Conservation (phyloP, 1,140 invertebrate species). For the Aphidius gifuensis region DNA sequence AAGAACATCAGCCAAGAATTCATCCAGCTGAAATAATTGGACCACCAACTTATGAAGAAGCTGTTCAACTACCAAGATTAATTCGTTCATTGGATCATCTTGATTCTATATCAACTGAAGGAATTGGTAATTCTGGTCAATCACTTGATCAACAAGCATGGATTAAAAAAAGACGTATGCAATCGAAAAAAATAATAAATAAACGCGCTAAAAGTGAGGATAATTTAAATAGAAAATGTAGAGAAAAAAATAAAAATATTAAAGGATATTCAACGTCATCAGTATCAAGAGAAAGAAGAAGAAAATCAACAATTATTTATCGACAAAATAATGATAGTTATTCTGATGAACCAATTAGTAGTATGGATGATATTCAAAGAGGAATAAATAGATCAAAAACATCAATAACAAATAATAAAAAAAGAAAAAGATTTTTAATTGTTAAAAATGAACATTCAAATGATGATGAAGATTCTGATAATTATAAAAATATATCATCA, state of each 20-base stretch:
- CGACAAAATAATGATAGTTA: slow-evolving; percentile 9
- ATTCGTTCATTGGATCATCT: slow-evolving; percentile 46
- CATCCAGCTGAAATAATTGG: slow-evolving; percentile 61
- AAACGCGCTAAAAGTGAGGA: slow-evolving; percentile 46
- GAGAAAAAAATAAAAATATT: slow-evolving; percentile 18
- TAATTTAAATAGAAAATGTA: slow-evolving; percentile 37
- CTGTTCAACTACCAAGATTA: slow-evolving; percentile 65
- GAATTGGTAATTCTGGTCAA: slow-evolving; percentile 13
- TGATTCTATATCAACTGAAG: slow-evolving; percentile 29
- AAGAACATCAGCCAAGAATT: slow-evolving; percentile 56
- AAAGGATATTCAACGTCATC: slow-evolving; percentile 1
- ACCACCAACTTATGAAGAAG: slow-evolving; percentile 72
- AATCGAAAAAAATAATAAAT: slow-evolving; percentile 33
- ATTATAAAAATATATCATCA: slow-evolving; percentile 5
- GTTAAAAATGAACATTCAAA: slow-evolving; percentile 36
- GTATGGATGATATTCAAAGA: slow-evolving; percentile 8
- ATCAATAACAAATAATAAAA: slow-evolving; percentile 35
- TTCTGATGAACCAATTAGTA: slow-evolving; percentile 25
- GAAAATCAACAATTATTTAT: slow-evolving; percentile 9
- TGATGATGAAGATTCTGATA: slow-evolving; percentile 52
- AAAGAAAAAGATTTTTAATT: slow-evolving; percentile 25
- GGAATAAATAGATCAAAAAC: slow-evolving; percentile 34
- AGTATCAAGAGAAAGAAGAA: slow-evolving; percentile 30
- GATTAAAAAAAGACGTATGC: slow-evolving; percentile 34
- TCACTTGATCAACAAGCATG: slow-evolving; percentile 12